A percentile compares a stretch with the other conserved stretches of the same genome.
Evolutionary conservation across 2,888 invertebrate genomes (phyloP).

Genomic region (Tachina lurida): DNA sequence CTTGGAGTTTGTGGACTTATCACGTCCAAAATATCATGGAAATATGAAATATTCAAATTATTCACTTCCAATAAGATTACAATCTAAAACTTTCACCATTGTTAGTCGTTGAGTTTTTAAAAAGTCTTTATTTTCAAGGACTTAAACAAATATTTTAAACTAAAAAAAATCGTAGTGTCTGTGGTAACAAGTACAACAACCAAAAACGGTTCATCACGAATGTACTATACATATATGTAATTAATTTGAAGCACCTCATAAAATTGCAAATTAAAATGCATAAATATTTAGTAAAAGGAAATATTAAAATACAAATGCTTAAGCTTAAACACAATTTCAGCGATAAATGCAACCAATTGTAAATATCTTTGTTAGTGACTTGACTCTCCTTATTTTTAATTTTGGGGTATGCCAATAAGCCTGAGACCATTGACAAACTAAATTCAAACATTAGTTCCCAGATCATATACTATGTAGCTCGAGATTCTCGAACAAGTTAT

Average conservation of each 20-base stretch:
- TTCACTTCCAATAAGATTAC: not conserved
- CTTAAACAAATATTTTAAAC: slow-evolving; percentile 30
- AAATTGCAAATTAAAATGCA: slow-evolving; percentile 62
- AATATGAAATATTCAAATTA: no score
- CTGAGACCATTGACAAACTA: no score
- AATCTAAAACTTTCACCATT: slow-evolving; percentile 57
- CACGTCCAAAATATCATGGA: no score
- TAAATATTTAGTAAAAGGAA: slow-evolving; percentile 30
- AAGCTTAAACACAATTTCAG: no score
- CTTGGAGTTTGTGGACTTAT: no score
- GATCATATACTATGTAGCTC: no score
- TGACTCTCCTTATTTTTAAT: no score
- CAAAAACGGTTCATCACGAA: slow-evolving; percentile 49
- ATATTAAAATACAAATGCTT: not conserved
- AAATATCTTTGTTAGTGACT: no score
- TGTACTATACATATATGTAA: slow-evolving; percentile 54
- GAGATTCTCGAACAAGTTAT: no score
- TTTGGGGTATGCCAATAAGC: no score
- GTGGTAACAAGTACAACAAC: slow-evolving; percentile 19
- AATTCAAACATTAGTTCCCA: no score
- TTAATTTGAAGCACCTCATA: slow-evolving; percentile 71
- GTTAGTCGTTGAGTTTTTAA: not conserved
- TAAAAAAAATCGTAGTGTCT: not conserved
- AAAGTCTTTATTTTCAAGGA: slow-evolving; percentile 36
- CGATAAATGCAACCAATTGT: no score